Conservation (phyloP, 1,140 invertebrate genomes). For the Philotrypesis tridentata region DNA sequence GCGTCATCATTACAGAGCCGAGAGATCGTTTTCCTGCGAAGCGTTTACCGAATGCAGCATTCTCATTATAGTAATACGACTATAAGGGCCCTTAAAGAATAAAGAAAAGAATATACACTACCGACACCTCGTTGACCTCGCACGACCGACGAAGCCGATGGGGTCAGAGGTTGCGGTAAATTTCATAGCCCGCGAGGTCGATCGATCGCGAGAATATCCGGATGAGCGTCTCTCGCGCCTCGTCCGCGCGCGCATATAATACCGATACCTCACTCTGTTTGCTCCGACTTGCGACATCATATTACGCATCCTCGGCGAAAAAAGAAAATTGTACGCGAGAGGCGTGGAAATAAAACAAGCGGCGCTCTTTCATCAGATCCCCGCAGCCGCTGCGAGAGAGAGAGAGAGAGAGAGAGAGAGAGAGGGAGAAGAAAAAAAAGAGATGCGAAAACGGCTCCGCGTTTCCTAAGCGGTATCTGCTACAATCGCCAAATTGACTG, state of each 20-base stretch:
- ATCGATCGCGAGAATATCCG: neutral
- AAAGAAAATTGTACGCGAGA: neutral
- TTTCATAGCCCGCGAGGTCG: neutral
- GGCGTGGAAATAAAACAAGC: neutral
- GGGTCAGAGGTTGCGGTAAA: conserved; percentile 15
- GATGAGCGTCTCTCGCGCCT: neutral
- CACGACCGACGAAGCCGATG: too few relatives aligned
- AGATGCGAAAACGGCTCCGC: neutral
- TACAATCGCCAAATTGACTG: neutral
- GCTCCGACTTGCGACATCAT: neutral
- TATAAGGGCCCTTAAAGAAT: neutral
- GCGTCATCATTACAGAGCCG: conserved; percentile 4
- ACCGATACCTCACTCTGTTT: neutral
- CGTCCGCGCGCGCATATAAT: neutral
- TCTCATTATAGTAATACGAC: conserved; percentile 1
- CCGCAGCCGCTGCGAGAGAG: neutral
- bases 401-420: too few relatives aligned
- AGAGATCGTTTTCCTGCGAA: neutral
- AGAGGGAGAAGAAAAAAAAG: neutral
- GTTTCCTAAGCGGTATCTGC: neutral
- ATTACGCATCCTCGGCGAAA: neutral
- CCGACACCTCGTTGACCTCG: conserved; percentile 14
- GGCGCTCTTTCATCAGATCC: conserved; percentile 17
- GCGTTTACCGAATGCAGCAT: neutral
- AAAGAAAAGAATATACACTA: too few relatives aligned